Base-by-base conservation (phyloP, 1,140 invertebrate species). In the Monomorium pharaonis region DNA sequence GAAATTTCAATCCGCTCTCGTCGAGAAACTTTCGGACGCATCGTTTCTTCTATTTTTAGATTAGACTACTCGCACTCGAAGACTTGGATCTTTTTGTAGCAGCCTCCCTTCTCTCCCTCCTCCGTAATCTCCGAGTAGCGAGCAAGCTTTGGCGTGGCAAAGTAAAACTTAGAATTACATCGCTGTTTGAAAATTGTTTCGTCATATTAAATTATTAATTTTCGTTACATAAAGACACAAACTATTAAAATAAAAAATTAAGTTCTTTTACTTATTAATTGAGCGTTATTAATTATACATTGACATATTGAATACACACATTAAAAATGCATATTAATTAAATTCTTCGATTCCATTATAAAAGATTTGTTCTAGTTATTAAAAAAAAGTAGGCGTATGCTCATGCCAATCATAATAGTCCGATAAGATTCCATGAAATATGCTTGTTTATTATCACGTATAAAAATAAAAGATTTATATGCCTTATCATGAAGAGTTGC, bases 1-100 rank as follows among this genome's bases (percentile, higher is more conserved):
- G 70, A 37, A 58, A 30, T 42, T 75, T 75, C 72, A 37, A 75
- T 56, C 21, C 7, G 33, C 14, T 75, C 33, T 75, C 30, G 3
- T 30, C 51, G 51, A 75, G 72, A 75, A 58, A 75, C 51, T 75
- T 75, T 75, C 33, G 18, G 49, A n/a, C n/a, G 18, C 27, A 21
- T 58, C 51, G 51, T 75, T 75, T 75, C 33, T 33, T 58, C 72
- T 75, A 75, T 75, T 75, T 75, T 56, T 75, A 75, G 72, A 75
- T 33, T 56, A 42, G 51, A 75, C 51, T 75, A 75, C 21, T 58
- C 72, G 51, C 72, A 16, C n/a, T n/a, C 14, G 30, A 75, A 58
- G 30, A 37, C 51, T 58, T 58, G 9, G 14, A n/a, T 75, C 72
- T 75, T 75, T 75, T 75, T 75, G 51, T 75, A 75, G 51, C 33